Evolutionary conservation across 2,797 vertebrate genomes (phyloP).

Genomic region (Zalophus californianus): DNA sequence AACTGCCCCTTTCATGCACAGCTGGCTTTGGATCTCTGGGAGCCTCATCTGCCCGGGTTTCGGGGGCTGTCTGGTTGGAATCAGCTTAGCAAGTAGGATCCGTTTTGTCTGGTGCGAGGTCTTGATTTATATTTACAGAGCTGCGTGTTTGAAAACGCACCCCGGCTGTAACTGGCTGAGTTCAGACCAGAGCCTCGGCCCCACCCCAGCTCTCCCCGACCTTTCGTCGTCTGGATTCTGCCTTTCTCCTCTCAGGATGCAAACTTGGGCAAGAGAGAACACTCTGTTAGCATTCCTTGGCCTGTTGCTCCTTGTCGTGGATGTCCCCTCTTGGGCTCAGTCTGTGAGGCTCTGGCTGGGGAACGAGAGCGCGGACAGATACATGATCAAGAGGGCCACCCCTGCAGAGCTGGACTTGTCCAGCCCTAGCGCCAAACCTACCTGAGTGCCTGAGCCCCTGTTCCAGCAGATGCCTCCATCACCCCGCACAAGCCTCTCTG

Average conservation of each 20-base stretch:
- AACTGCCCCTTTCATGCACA: rapidly evolving
- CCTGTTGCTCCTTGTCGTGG: not conserved
- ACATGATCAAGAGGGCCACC: no score
- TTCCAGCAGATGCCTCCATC: not conserved
- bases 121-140: not conserved
- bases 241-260: not conserved
- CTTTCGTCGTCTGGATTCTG: not conserved
- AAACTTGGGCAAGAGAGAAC: not conserved
- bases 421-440: rapidly evolving
- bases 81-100: not conserved
- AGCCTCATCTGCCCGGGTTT: rapidly evolving
- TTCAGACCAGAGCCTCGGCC: not conserved
- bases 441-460: not conserved
- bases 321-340: not conserved
- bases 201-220: not conserved
- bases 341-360: not conserved
- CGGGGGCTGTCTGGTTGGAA: not conserved
- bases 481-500: not conserved
- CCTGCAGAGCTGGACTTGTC: not conserved
- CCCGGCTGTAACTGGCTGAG: not conserved
- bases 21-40: not conserved
- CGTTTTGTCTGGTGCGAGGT: not conserved
- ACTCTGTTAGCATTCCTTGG: not conserved
- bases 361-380: not conserved
- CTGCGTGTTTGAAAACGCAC: not conserved